Conservation (phyloP, 2,797 vertebrate genomes). For the Falco concolor region DNA sequence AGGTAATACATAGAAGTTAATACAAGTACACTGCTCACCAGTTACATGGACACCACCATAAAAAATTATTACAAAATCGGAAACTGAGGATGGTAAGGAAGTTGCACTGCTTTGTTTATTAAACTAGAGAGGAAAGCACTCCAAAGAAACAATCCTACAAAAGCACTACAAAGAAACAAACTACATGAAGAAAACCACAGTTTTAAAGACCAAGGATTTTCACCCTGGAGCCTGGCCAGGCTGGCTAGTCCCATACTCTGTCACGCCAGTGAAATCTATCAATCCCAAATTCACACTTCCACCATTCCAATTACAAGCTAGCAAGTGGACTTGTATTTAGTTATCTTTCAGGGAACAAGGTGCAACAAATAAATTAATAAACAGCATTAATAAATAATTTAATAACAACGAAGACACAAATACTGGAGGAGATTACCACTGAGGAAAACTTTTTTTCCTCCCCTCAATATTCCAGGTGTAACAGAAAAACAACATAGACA, state of each 20-base stretch:
- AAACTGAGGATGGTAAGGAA: background rate
- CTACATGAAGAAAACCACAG: fast-evolving
- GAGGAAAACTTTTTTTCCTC: background rate
- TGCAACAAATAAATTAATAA: background rate
- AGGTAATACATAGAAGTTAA: background rate
- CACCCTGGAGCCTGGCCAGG: background rate
- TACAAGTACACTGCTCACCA: background rate
- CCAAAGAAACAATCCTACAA: background rate
- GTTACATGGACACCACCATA: background rate
- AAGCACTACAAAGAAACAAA: background rate
- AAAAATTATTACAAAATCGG: background rate
- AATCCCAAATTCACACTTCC: background rate
- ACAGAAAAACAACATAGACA: fast-evolving
- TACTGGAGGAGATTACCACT: background rate
- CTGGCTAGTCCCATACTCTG: background rate
- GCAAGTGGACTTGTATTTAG: background rate
- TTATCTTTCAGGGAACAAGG: background rate
- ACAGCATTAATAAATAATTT: background rate
- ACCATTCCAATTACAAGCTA: background rate
- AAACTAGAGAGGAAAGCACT: background rate
- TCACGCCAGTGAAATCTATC: background rate
- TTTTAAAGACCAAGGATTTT: background rate
- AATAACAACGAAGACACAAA: background rate
- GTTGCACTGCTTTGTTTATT: background rate
- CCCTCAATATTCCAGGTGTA: background rate